Percentiles rank a stretch among this genome's conserved stretches.
Conservation (phyloP, 2,888 invertebrate species). For the Leptopterna dolabrata region DNA sequence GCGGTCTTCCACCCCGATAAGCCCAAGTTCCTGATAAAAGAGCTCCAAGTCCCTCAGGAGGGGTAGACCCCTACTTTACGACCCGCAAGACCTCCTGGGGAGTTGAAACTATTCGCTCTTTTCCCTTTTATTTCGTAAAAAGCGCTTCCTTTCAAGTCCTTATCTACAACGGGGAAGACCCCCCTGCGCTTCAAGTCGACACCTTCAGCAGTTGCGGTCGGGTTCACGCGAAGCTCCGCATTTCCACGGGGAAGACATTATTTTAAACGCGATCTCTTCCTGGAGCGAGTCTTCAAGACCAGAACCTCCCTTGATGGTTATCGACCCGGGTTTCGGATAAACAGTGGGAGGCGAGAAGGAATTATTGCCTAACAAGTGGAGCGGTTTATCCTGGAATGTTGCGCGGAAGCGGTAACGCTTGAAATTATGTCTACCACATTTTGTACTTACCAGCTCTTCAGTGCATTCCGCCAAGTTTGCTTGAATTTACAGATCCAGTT, state of each 20-base stretch:
- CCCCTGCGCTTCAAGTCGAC: neutral
- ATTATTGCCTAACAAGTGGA: neutral
- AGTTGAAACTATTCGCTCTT: slow-evolving; percentile 18
- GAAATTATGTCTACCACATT: neutral
- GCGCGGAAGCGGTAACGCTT: neutral
- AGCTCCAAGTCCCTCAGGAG: neutral
- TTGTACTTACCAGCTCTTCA: too few relatives aligned
- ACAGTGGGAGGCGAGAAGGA: slow-evolving; percentile 15
- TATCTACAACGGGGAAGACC: neutral
- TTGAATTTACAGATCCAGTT: too few relatives aligned
- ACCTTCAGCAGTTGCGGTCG: neutral
- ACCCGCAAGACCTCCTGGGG: slow-evolving; percentile 14
- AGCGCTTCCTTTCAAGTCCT: neutral
- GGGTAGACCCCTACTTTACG: neutral
- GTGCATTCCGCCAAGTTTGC: too few relatives aligned
- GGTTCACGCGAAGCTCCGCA: slow-evolving; percentile 14
- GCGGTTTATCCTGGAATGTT: neutral
- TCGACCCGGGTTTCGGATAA: neutral
- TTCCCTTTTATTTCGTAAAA: slow-evolving; percentile 11
- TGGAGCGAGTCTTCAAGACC: neutral
- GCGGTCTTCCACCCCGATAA: slow-evolving; percentile 14
- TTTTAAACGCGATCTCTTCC: slow-evolving; percentile 7
- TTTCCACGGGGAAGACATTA: slow-evolving; percentile 22
- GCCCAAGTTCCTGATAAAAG: neutral
- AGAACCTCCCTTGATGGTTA: slow-evolving; percentile 2